These are phyloP conservation scores for Ornithorhynchus anatinus DNA, from an alignment of 2,113 vertebrate species.

Conservation along the genomic window DNA sequence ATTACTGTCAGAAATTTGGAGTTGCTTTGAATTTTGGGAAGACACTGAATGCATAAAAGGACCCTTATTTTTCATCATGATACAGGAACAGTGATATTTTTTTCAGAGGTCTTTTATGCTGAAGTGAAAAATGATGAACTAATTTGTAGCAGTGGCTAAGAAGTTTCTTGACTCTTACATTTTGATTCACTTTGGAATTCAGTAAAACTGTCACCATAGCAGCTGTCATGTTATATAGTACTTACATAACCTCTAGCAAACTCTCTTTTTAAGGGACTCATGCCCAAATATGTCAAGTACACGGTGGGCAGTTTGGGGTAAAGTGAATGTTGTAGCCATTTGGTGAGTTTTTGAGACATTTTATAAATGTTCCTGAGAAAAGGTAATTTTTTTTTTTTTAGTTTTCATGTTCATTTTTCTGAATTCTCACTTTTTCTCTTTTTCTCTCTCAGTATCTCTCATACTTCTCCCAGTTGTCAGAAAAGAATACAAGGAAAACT, in stretches of 20 bases:
- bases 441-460: not conserved
- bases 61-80: slow-evolving; percentile 7
- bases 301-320: not conserved
- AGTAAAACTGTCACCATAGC: slow-evolving; percentile 16
- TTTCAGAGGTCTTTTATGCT: not conserved
- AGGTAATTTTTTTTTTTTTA: not conserved
- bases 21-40: slow-evolving; percentile 14
- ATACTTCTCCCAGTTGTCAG: not conserved
- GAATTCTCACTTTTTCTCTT: not conserved
- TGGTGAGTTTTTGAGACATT: slow-evolving; percentile 18
- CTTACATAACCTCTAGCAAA: slow-evolving; percentile 25
- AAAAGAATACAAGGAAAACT: slow-evolving; percentile 5
- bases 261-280: slow-evolving; percentile 17
- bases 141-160: not conserved
- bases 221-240: slow-evolving; percentile 19
- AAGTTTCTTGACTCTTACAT: slow-evolving; percentile 1
- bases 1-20: not conserved
- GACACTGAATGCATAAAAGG: slow-evolving; percentile 9
- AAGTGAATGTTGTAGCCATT: not conserved
- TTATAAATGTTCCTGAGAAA: slow-evolving; percentile 15
- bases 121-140: not conserved
- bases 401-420: not conserved
- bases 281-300: slow-evolving; percentile 1
- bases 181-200: not conserved
- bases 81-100: slow-evolving; percentile 5